Evolutionary conservation across 2,113 vertebrate genomes (phyloP).

Genomic region (Marcusenius ussheri): DNA sequence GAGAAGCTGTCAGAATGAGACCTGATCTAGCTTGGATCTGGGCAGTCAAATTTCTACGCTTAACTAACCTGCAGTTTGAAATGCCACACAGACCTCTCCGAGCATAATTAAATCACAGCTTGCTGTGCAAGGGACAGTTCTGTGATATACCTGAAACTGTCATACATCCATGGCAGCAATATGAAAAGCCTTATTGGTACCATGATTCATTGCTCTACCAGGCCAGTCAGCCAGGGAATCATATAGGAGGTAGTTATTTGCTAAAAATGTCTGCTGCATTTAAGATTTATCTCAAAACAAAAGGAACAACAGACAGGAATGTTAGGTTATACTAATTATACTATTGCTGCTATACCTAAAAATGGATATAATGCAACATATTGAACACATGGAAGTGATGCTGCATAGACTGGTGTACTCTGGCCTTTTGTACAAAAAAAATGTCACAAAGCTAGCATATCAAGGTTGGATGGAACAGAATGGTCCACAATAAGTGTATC

Average conservation of each 20-base stretch:
- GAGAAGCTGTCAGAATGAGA: slow-evolving; percentile 38
- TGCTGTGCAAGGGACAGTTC: slow-evolving; percentile 58
- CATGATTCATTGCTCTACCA: not conserved
- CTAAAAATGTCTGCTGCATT: not conserved
- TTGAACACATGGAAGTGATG: not conserved
- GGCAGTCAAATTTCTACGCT: slow-evolving; percentile 51
- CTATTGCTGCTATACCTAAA: not conserved
- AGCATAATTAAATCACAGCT: slow-evolving; percentile 64
- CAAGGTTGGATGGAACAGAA: not conserved
- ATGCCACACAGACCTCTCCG: slow-evolving; percentile 44
- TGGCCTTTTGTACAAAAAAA: not conserved
- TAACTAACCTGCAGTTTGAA: slow-evolving; percentile 59
- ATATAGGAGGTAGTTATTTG: not conserved
- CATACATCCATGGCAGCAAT: slow-evolving; percentile 29
- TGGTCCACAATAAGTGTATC: not conserved
- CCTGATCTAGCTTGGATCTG: slow-evolving; percentile 11
- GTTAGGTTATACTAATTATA: not conserved
- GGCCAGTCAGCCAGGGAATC: not conserved
- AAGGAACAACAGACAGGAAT: not conserved
- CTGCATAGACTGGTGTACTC: not conserved
- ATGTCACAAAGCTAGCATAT: not conserved
- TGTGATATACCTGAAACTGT: slow-evolving; percentile 54
- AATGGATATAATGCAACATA: not conserved
- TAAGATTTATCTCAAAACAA: not conserved
- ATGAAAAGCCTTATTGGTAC: not conserved